Evolutionary conservation across 2,888 invertebrate species (phyloP), one percentile per base, ranked within the genome.

Genomic region (Harpalus rufipes): DNA sequence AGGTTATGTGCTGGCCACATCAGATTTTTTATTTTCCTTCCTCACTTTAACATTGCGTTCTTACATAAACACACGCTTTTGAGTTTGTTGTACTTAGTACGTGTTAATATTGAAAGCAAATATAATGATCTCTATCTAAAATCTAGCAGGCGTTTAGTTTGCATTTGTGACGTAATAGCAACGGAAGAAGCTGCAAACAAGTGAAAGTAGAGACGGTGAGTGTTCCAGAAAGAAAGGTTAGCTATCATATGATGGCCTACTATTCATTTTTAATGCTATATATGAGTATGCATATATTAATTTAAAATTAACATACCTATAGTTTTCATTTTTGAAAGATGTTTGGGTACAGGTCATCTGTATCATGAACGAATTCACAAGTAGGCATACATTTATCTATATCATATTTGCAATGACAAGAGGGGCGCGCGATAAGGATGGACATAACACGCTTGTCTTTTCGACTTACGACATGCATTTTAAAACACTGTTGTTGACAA

Each of bases 111-210:
- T 51, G 12, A 51, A 51, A 51, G 44, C 44, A 51, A 6, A 51
- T 51, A 51, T 1, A 12, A 51, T 51, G 10, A 51, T 51, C 44
- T 51, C 44, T 51, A 51, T 51, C 44, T 51, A 51, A 51, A 51
- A 51, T 12, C 32, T 32, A 32, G 44, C 12, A 51, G 10, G 59
- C 8, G 59, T 2, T 10, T 59, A 41, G 32, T 41, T 44, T n/a
- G 32, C n/a, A 21, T 14, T 58, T n/a, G 18, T 78, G 78, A 78
- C 78, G 78, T 78, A 78, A 78, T 0, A 2, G 41, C 72, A 25
- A 21, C 56, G 78, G 59, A 78, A 56, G 78, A 78, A 78, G 78
- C 56, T 58, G 32, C 59, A 59, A 18, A 56, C 16, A 58, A 78
- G 78, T 78, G 78, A 78, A 78, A 78, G 78, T 78, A 56, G 44